Evolutionary conservation across 2,888 invertebrate species (phyloP).

Genomic region (Dicyrtomina minuta): DNA sequence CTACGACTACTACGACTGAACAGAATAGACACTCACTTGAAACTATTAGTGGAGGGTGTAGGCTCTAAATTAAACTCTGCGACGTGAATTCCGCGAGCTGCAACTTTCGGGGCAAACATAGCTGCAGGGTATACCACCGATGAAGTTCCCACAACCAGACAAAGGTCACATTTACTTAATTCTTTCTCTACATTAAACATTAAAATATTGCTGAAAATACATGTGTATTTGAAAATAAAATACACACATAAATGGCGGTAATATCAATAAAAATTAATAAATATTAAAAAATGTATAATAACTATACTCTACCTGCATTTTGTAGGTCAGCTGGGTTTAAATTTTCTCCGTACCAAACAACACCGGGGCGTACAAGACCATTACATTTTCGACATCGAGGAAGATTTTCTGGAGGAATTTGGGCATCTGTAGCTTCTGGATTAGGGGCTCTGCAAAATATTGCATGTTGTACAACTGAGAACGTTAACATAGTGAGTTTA

Average conservation of each 20-base stretch:
- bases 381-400: constrained; percentile 70
- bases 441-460: constrained; percentile 68
- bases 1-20: not conserved
- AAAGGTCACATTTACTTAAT: constrained; percentile 72
- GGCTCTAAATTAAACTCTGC: constrained; percentile 71
- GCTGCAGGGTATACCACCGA: constrained; percentile 85
- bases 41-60: constrained; percentile 61
- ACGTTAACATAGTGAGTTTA: too few species aligned
- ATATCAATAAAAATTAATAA: not conserved
- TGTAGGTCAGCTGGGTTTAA: constrained; percentile 66
- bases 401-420: constrained; percentile 68
- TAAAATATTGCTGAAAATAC: too few species aligned
- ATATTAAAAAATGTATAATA: not conserved
- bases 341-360: constrained; percentile 86
- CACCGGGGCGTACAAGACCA: constrained; percentile 73
- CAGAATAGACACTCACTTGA: constrained; percentile 58
- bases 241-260: constrained; percentile 28
- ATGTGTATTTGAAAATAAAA: not conserved
- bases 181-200: constrained; percentile 64
- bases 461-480: not conserved
- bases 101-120: constrained; percentile 79
- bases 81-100: constrained; percentile 70
- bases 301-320: constrained; percentile 63
- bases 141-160: constrained; percentile 81
- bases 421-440: constrained; percentile 60